Conservation (phyloP, 2,113 vertebrate species). For the Oplegnathus fasciatus region DNA sequence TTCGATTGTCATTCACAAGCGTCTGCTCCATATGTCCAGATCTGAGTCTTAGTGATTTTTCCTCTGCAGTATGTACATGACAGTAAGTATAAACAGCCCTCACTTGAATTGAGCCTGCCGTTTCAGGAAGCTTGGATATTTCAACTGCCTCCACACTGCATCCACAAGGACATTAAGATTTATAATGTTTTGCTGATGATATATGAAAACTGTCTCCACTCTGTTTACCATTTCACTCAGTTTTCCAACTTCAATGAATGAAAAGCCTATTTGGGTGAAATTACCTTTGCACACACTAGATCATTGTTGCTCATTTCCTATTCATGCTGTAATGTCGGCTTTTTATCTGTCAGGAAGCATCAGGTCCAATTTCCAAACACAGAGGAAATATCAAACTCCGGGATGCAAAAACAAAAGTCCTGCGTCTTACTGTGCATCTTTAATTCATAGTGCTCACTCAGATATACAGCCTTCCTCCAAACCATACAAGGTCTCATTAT, state of each 20-base stretch:
- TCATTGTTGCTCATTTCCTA: background rate
- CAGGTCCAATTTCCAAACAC: background rate
- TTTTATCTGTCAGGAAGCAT: slow-evolving; percentile 8
- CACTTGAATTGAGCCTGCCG: background rate
- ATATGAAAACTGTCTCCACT: background rate
- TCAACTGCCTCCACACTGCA: background rate
- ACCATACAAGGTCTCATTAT: background rate
- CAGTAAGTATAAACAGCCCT: background rate
- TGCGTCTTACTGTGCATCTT: background rate
- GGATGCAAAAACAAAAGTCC: background rate
- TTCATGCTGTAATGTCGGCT: background rate
- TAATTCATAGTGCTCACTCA: background rate
- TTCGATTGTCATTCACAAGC: background rate
- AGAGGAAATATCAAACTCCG: slow-evolving; percentile 4
- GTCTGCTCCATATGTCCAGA: background rate
- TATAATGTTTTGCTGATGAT: background rate
- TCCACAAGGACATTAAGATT: background rate
- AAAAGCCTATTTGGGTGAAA: background rate
- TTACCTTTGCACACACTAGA: background rate
- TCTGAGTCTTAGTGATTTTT: too few species aligned
- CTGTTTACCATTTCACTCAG: background rate
- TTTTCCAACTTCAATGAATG: background rate
- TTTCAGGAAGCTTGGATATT: background rate
- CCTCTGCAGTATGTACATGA: background rate
- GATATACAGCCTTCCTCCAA: background rate